These are phyloP conservation scores for Anseranas semipalmata DNA, from an alignment of 2,113 vertebrate species.

Conservation along the genomic window DNA sequence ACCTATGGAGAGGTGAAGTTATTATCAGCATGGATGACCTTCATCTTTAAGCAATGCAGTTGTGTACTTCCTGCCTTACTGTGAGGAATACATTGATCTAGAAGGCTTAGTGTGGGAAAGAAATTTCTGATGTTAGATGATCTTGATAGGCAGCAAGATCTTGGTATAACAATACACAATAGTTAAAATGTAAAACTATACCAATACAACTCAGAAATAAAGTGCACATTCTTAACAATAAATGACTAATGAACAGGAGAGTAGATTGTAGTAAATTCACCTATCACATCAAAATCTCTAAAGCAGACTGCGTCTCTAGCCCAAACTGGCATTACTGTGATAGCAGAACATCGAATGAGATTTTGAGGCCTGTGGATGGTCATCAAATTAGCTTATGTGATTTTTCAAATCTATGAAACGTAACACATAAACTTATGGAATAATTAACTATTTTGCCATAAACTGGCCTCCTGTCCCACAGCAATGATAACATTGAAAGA, in stretches of 20 bases:
- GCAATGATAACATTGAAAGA: neutral
- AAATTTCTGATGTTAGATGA: neutral
- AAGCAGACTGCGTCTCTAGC: neutral
- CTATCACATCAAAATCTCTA: fast-evolving
- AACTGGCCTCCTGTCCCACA: neutral
- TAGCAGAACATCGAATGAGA: neutral
- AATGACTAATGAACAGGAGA: neutral
- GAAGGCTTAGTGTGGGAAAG: neutral
- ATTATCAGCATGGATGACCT: neutral
- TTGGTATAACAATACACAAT: neutral
- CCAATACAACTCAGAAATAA: neutral
- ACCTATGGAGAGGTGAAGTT: neutral
- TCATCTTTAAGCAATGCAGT: neutral
- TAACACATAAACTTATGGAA: fast-evolving
- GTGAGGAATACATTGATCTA: neutral
- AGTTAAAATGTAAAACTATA: neutral
- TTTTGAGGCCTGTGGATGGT: neutral
- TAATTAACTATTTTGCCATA: neutral
- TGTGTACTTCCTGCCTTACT: neutral
- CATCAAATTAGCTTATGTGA: neutral
- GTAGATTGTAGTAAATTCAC: neutral
- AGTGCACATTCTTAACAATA: neutral
- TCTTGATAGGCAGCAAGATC: neutral
- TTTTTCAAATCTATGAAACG: neutral
- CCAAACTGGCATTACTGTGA: neutral